Conservation (phyloP, 1,140 invertebrate genomes). For the Thaumatotibia leucotreta region DNA sequence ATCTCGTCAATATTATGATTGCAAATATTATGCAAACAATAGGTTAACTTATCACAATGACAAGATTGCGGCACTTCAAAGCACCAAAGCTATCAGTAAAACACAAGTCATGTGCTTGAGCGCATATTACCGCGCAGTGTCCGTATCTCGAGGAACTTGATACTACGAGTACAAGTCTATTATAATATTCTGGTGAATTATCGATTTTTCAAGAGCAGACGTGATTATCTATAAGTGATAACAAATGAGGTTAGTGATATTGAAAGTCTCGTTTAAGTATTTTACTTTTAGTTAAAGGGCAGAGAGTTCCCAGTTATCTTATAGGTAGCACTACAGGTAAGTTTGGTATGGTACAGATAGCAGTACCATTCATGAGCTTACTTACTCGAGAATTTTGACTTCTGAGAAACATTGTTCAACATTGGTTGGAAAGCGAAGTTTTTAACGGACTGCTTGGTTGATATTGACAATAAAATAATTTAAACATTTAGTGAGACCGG, state of each 20-base stretch:
- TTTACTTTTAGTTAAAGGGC: background rate
- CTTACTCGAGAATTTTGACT: too few species aligned
- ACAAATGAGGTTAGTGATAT: background rate
- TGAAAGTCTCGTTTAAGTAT: background rate
- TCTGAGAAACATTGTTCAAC: too few species aligned
- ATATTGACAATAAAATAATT: too few species aligned
- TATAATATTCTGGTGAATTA: background rate
- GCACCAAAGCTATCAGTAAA: background rate
- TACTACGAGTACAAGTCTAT: background rate
- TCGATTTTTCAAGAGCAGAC: slow-evolving; percentile 1
- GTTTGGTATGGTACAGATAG: too few species aligned
- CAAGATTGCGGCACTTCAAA: background rate
- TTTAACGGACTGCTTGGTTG: too few species aligned
- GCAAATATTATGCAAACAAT: background rate
- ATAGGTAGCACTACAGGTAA: too few species aligned
- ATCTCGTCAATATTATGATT: background rate
- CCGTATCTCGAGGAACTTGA: background rate
- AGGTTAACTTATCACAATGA: background rate
- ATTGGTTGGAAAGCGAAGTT: too few species aligned
- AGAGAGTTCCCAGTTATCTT: background rate
- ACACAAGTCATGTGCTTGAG: background rate
- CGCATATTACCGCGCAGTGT: background rate
- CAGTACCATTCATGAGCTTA: too few species aligned
- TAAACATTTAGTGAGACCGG: too few species aligned
- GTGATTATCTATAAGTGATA: background rate